These are phyloP conservation scores for Epirrhoe tristata DNA, from an alignment of 2,888 invertebrate genomes.

Conservation along the genomic window DNA sequence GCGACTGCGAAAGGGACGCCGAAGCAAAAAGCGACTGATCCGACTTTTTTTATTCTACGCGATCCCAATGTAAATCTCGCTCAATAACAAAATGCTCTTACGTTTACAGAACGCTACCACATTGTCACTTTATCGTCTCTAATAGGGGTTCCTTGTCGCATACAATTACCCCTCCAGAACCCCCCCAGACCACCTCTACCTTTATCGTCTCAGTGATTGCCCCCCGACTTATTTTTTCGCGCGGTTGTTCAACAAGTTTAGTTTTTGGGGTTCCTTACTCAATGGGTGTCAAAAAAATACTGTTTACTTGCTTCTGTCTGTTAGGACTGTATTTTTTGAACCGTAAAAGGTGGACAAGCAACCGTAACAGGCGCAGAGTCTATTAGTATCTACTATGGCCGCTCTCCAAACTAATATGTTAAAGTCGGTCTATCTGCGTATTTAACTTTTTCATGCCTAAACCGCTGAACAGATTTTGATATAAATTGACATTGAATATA, in stretches of 20 bases:
- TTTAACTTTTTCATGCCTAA: no score
- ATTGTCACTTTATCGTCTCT: slow-evolving; percentile 40
- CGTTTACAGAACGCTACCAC: slow-evolving; percentile 28
- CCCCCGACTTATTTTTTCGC: slow-evolving; percentile 12
- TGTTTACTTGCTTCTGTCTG: no score
- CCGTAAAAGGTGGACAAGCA: no score
- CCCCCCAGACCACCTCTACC: not conserved
- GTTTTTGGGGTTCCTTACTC: not conserved
- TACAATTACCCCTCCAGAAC: slow-evolving; percentile 36
- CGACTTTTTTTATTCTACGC: not conserved
- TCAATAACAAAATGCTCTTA: slow-evolving; percentile 21
- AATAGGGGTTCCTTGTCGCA: slow-evolving; percentile 40
- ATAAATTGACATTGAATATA: no score
- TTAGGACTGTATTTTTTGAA: no score
- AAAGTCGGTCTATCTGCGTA: no score
- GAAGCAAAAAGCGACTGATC: not conserved
- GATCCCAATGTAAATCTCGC: slow-evolving; percentile 8
- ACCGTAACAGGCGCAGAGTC: no score
- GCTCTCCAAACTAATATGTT: no score
- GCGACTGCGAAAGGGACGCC: no score
- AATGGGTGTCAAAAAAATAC: no score
- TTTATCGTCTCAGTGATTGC: slow-evolving; percentile 11
- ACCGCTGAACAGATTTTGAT: no score
- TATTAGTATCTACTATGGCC: no score
- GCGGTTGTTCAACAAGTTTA: slow-evolving; percentile 12